These are phyloP conservation scores for Parauchenoglanis ngamensis DNA, from an alignment of 2,797 vertebrate genomes.

Conservation along the genomic window DNA sequence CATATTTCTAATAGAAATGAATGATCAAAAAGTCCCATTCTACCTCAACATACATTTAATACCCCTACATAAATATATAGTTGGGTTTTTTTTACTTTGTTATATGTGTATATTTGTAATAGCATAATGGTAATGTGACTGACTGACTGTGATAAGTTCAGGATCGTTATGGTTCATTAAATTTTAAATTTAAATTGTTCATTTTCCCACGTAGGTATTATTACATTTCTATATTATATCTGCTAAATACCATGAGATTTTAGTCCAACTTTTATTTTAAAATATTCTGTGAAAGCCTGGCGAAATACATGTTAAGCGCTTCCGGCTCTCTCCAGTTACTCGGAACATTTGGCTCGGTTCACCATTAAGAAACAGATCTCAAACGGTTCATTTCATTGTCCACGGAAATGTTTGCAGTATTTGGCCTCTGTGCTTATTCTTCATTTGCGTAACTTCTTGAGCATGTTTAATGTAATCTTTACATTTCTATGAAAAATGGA, in stretches of 20 bases:
- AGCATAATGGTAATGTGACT: background rate
- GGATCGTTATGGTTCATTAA: background rate
- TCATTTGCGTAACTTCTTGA: background rate
- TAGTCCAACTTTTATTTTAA: background rate
- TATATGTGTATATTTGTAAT: background rate
- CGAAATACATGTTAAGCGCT: background rate
- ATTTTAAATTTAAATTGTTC: background rate
- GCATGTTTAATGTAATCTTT: background rate
- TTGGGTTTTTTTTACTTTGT: background rate
- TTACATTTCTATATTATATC: background rate
- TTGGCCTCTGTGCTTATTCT: background rate
- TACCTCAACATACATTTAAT: background rate
- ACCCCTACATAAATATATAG: background rate
- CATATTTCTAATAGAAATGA: background rate
- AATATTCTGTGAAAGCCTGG: background rate
- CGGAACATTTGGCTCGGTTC: background rate
- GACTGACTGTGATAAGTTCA: background rate
- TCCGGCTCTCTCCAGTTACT: background rate
- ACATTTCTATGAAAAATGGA: background rate
- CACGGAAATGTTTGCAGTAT: background rate
- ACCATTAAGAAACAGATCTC: background rate
- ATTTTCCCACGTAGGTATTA: background rate
- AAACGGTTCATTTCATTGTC: background rate
- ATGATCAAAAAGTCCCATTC: background rate
- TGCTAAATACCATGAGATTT: background rate